Percentiles rank a stretch among this genome's conserved stretches.
These are phyloP conservation scores for Resseliella maxima DNA, from an alignment of 2,888 invertebrate species.

Conservation along the genomic window DNA sequence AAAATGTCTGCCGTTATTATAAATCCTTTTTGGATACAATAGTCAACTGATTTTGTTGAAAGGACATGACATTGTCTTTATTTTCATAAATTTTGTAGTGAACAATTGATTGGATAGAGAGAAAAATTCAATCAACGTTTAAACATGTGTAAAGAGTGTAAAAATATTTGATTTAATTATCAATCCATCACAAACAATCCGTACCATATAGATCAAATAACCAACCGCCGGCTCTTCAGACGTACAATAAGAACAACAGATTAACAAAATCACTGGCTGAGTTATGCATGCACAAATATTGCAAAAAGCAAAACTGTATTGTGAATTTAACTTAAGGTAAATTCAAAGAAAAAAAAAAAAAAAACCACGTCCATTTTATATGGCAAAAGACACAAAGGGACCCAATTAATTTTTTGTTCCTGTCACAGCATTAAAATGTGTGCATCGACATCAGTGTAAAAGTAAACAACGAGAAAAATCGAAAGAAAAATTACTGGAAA, in stretches of 20 bases:
- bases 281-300: neutral
- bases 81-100: no score
- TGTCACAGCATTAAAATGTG: slow-evolving; percentile 31
- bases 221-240: neutral
- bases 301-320: no score
- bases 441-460: neutral
- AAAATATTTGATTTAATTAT: slow-evolving; percentile 25
- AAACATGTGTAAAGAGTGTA: neutral
- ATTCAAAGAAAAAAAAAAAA: neutral
- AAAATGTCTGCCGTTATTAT: neutral
- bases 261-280: no score
- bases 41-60: no score
- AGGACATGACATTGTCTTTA: no score
- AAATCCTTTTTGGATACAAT: no score
- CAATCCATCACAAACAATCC: slow-evolving; percentile 3
- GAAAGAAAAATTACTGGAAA: neutral
- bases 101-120: no score
- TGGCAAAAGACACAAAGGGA: slow-evolving; percentile 19
- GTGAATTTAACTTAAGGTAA: no score
- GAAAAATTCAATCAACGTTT: no score
- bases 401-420: slow-evolving; percentile 37
- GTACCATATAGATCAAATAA: neutral
- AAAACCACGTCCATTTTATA: neutral
- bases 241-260: neutral
- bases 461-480: neutral